These are phyloP conservation scores for Mythimna pallens DNA, from an alignment of 2,888 invertebrate genomes.

Conservation along the genomic window DNA sequence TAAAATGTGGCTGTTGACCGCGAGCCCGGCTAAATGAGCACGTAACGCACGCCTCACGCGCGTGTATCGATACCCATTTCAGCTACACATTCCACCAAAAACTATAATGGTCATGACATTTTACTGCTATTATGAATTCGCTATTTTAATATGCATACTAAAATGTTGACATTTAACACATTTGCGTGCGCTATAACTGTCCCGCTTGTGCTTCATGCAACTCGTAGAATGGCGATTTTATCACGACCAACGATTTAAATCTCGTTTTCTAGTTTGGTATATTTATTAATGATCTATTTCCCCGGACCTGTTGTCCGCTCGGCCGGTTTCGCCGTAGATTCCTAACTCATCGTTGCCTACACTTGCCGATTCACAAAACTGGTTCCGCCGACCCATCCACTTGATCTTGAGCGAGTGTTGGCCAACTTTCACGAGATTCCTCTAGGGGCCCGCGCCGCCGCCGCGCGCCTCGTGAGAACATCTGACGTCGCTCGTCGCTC, in stretches of 20 bases:
- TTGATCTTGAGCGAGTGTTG: constrained; percentile 83
- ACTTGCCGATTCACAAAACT: constrained; percentile 87
- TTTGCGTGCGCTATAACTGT: constrained; percentile 40
- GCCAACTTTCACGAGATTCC: constrained; percentile 90
- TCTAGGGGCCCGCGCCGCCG: constrained; percentile 70
- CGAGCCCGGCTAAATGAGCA: constrained; percentile 61
- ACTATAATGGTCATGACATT: constrained; percentile 51
- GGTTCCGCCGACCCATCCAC: constrained; percentile 83
- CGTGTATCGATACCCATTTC: constrained; percentile 38
- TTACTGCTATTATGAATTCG: constrained; percentile 52
- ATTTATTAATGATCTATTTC: constrained; percentile 69
- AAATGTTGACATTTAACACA: constrained; percentile 52
- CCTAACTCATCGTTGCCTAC: constrained; percentile 72
- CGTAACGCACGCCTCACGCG: constrained; percentile 52
- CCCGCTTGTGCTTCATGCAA: constrained; percentile 28
- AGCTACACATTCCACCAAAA: constrained; percentile 51
- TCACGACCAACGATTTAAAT: constrained; percentile 57
- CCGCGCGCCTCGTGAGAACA: constrained; percentile 72
- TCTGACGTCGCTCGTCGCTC: constrained; percentile 68
- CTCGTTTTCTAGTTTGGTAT: constrained; percentile 61
- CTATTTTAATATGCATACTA: constrained; percentile 39
- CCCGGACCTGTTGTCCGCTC: constrained; percentile 62
- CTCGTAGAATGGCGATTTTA: constrained; percentile 46
- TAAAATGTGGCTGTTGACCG: constrained; percentile 28
- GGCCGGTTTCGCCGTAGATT: constrained; percentile 68